Base-by-base conservation (phyloP, 2,888 invertebrate species). In the Drosophila birchii region DNA sequence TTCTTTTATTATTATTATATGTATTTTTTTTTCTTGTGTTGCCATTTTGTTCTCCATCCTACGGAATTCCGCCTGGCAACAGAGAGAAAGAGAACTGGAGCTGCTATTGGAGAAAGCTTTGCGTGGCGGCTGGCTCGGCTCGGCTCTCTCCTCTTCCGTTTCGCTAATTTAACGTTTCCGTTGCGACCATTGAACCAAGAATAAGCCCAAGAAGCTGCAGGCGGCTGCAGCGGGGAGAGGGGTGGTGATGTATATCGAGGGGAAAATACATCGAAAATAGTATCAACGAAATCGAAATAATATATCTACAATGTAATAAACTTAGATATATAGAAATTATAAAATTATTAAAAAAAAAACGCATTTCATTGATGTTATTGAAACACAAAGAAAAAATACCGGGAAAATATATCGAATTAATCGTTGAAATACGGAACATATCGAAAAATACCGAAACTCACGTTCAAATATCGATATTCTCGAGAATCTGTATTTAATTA, bases 141-240 rank as follows among this genome's bases (percentile, higher is more conserved):
- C 9, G 11, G 56, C 78, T 78, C 86, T 79, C 43, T 43, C 20
- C 81, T 85, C 82, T 79, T 82, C 82, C 88, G 82, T 68, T 82
- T 69, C 38, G 85, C 75, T 75, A 82, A 82, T 87, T 79, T 81
- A 85, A 55, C 55, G 67, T 73, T 82, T 87, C 82, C 82, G 82
- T 39, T 81, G 69, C 72, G 85, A 75, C 70, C 81, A 59, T 71
- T 71, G 53, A 72, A 71, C 70, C 53, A 54, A 70, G 39, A 34
- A 23, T n/a, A 38, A 38, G 51, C 11, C 16, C 20, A 61, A 76
- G 62, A 53, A 43, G 69, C 64, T 41, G 53, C 51, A 16, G 26
- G 62, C 49, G 26, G 62, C 49, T 55, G 71, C 39, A 14, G 16
- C 16, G 16, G 9, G 41, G 18, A 9, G 39, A 38, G 12, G 14